These are phyloP conservation scores for Volucella inanis DNA, from an alignment of 2,888 invertebrate genomes.

Conservation along the genomic window DNA sequence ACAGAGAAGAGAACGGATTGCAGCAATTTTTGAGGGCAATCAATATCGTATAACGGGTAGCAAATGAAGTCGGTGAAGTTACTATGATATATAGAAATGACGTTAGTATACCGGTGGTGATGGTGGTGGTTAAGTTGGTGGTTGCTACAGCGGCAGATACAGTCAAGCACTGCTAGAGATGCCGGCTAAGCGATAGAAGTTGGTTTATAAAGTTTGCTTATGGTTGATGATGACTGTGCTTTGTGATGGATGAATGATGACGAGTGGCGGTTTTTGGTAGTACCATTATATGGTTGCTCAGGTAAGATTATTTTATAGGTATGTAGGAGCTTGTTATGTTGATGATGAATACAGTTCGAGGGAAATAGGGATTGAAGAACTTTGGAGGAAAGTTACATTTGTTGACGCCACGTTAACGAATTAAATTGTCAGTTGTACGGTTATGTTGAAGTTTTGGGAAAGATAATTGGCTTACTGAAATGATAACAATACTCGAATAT, in stretches of 20 bases:
- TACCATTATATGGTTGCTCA: conserved; percentile 43
- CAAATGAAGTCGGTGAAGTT: conserved; percentile 73
- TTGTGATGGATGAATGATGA: conserved; percentile 48
- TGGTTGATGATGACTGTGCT: not conserved
- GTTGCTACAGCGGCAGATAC: too few relatives aligned
- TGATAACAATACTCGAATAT: too few relatives aligned
- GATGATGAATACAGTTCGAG: too few relatives aligned
- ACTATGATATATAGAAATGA: conserved; percentile 1
- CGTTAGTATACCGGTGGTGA: conserved; percentile 31
- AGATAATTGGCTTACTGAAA: too few relatives aligned
- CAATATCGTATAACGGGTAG: conserved; percentile 69
- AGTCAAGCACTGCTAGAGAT: not conserved
- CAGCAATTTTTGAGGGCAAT: conserved; percentile 71
- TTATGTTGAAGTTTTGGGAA: too few relatives aligned
- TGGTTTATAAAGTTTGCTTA: conserved; percentile 11
- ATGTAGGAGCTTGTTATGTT: too few relatives aligned
- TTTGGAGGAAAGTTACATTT: too few relatives aligned
- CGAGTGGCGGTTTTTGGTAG: conserved; percentile 38
- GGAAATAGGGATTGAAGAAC: too few relatives aligned
- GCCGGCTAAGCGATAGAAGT: conserved; percentile 21
- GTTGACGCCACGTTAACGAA: not conserved
- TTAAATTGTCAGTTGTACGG: conserved; percentile 21
- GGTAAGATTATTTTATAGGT: conserved; percentile 22
- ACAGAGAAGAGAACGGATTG: conserved; percentile 49
- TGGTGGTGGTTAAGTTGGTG: conserved; percentile 6